phyloP scores from a whole-genome alignment of 1,140 invertebrate species.

The Solen grandis region DNA sequence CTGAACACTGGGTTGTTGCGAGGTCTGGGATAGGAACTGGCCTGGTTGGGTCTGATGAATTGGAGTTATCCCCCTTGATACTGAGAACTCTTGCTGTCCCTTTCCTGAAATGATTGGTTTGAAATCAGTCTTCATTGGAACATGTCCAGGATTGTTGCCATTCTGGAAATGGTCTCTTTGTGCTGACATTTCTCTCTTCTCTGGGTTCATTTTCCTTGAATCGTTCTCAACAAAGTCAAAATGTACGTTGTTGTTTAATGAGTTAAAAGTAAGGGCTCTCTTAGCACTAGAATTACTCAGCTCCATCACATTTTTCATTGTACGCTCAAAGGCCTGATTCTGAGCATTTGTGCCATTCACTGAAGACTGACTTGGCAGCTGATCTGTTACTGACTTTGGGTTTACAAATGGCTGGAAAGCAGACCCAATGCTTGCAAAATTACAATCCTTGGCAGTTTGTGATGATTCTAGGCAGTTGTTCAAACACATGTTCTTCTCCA shows the following conservation, averaged over 20 bases:
- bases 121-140: neutral
- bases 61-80: no score
- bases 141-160: neutral
- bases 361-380: no score
- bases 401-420: constrained; percentile 38
- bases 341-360: no score
- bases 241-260: neutral
- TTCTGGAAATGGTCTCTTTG: no score
- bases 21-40: neutral
- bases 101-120: neutral
- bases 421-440: neutral
- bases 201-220: neutral
- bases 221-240: neutral
- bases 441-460: neutral
- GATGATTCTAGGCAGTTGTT: no score
- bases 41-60: no score
- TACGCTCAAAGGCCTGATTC: neutral
- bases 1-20: neutral
- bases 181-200: no score
- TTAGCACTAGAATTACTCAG: constrained; percentile 32
- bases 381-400: constrained; percentile 5
- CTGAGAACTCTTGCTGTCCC: no score
- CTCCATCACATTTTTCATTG: neutral
- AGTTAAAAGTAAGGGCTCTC: constrained; percentile 32
- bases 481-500: constrained; percentile 5